Evolutionary conservation across 1,140 invertebrate genomes (phyloP), one percentile per base, ranked within the genome.

Genomic region (Araneus ventricosus): DNA sequence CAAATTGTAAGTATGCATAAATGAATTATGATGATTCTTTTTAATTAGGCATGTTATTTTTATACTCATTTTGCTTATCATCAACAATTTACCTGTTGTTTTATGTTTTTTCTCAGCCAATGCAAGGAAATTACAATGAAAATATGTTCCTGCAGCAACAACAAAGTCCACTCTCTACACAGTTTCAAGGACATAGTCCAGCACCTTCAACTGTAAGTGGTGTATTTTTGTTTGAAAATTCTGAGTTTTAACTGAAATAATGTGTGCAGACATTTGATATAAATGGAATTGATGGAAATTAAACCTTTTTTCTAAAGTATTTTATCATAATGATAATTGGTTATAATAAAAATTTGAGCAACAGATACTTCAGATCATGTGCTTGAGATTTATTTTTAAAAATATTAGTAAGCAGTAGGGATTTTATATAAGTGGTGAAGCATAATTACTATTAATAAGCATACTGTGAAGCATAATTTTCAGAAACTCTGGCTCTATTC

Each of bases 181-280:
- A 94, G n/a, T 94, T 88, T 88, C 93, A 94, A 92, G 89, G 93
- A 27, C 93, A 94, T 34, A 94, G 93, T 61, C 93, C 93, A 52
- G 93, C 85, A 88, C 90, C 93, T 34, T 57, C 91, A 34, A 79
- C n/a, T 79, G 91, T 92, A 20, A 92, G 82, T 85, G 17, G 70
- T 61, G 80, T 90, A 80, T 37, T 8, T 20, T 90, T 80, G 2
- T 52, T 14, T 52, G 45, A 52, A 52, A 52, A 17, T 52, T 52
- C 10, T 52, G 45, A 0, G 22, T 85, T 41, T 85, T 63, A 61
- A 14, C 52, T 88, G 8, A 61, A 17, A 67, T 34, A 30, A 30
- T 61, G 24, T 63, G 14, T 10, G 27, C 4, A 67, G n/a, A 27
- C 37, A n/a, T 79, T 27, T 79, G 20, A 17, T 2, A 63, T n/a